Evolutionary conservation across 2,797 vertebrate genomes (phyloP).

Genomic region (Gadopsis bispinosus): DNA sequence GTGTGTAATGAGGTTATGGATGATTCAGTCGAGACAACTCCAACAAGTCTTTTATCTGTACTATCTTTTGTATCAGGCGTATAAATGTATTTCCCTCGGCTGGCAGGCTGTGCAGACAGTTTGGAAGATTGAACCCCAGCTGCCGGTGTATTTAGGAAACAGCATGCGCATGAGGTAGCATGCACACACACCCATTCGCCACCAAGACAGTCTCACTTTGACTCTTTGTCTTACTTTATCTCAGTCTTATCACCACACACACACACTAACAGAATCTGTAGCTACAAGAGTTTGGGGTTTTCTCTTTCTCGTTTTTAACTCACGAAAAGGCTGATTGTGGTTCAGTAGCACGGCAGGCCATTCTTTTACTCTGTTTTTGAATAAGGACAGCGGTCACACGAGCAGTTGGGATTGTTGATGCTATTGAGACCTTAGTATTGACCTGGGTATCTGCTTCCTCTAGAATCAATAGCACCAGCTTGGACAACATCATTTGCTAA

Average conservation of each 20-base stretch:
- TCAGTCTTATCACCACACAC: slow-evolving; percentile 14
- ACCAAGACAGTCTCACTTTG: slow-evolving; percentile 24
- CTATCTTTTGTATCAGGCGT: slow-evolving; percentile 63
- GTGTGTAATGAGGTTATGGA: slow-evolving; percentile 62
- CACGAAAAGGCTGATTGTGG: background rate
- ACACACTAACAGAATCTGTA: slow-evolving; percentile 20
- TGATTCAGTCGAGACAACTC: slow-evolving; percentile 62
- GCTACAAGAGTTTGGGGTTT: background rate
- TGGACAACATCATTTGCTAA: slow-evolving; percentile 30
- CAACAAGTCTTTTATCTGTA: slow-evolving; percentile 69
- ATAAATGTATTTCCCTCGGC: slow-evolving; percentile 61
- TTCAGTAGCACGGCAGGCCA: background rate
- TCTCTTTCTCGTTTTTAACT: slow-evolving; percentile 11
- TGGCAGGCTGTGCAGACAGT: slow-evolving; percentile 50
- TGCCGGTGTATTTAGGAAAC: slow-evolving; percentile 49
- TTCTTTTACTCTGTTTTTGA: slow-evolving; percentile 20
- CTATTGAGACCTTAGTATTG: slow-evolving; percentile 30
- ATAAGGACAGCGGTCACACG: slow-evolving; percentile 29
- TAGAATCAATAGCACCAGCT: slow-evolving; percentile 38
- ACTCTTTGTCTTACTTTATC: slow-evolving; percentile 44
- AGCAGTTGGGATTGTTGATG: slow-evolving; percentile 6
- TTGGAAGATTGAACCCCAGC: slow-evolving; percentile 68
- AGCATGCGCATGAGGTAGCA: slow-evolving; percentile 25
- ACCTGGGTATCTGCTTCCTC: slow-evolving; percentile 16
- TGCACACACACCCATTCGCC: slow-evolving; percentile 13